These are phyloP conservation scores for Myrmecobius fasciatus DNA, from an alignment of 2,113 vertebrate genomes.

Conservation along the genomic window DNA sequence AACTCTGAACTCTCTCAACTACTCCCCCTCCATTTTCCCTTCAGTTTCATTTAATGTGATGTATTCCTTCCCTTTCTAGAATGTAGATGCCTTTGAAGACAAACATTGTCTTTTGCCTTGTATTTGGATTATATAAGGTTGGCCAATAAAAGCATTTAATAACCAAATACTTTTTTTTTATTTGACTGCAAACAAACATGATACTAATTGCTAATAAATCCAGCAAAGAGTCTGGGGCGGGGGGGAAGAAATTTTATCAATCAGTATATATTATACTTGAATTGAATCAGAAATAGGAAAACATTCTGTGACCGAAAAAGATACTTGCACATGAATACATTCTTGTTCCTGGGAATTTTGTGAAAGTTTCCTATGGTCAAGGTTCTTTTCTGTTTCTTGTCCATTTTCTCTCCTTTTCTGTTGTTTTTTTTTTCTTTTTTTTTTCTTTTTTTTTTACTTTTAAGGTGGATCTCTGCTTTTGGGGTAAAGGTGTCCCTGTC, in stretches of 20 bases:
- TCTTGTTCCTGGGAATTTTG: not conserved
- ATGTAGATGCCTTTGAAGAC: not conserved
- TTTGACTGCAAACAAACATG: not conserved
- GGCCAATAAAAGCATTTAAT: not conserved
- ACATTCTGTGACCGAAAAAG: not conserved
- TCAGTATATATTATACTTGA: not conserved
- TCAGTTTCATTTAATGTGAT: not conserved
- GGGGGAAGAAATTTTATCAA: not conserved
- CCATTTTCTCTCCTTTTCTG: no score
- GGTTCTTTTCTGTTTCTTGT: no score
- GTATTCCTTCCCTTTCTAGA: not conserved
- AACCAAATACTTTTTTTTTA: not conserved
- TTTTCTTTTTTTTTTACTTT: no score
- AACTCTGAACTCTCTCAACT: no score
- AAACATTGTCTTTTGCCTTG: not conserved
- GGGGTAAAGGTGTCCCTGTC: no score
- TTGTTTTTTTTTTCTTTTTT: no score
- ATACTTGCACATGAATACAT: not conserved
- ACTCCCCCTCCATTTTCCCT: not conserved
- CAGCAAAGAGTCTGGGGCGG: not conserved
- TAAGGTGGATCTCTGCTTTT: no score
- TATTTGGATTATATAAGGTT: not conserved
- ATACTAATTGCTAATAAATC: not conserved
- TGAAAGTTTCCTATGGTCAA: not conserved
- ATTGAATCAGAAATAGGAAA: not conserved